Conservation (phyloP, 1,140 invertebrate species). For the Dreissena polymorpha region DNA sequence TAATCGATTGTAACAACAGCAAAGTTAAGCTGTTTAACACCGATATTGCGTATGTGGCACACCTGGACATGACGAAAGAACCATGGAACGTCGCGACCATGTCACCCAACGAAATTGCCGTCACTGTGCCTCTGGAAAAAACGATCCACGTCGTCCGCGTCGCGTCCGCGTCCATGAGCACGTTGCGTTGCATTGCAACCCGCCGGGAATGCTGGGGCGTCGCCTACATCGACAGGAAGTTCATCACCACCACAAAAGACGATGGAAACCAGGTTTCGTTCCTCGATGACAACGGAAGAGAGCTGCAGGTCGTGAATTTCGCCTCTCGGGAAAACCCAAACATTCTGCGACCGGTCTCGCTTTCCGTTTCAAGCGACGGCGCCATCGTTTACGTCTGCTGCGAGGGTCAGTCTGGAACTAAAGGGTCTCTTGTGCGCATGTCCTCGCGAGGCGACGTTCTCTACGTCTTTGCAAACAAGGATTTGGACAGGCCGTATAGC, state of each 20-base stretch:
- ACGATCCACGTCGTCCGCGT: constrained; percentile 47
- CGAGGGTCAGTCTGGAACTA: constrained; percentile 46
- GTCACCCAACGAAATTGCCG: constrained; percentile 40
- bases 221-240: constrained; percentile 31
- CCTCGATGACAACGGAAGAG: constrained; percentile 38
- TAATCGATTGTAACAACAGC: constrained; percentile 49
- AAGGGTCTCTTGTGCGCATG: constrained; percentile 48
- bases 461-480: constrained; percentile 43
- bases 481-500: constrained; percentile 44
- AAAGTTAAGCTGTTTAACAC: constrained; percentile 33
- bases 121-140: constrained; percentile 49
- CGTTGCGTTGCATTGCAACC: constrained; percentile 33
- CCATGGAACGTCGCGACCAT: constrained; percentile 48
- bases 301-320: constrained; percentile 45
- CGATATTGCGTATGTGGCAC: constrained; percentile 23
- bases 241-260: constrained; percentile 44
- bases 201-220: constrained; percentile 48
- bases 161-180: constrained; percentile 27
- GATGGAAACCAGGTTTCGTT: constrained; percentile 41
- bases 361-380: constrained; percentile 17
- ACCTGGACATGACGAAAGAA: constrained; percentile 45
- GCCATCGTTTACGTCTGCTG: constrained; percentile 47
- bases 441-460: constrained; percentile 46
- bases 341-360: constrained; percentile 46
- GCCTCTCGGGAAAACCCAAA: constrained; percentile 52